Percentiles rank a stretch among this genome's conserved stretches.
These are phyloP conservation scores for Mandrillus leucophaeus DNA, from an alignment of 2,113 vertebrate genomes.

Conservation along the genomic window DNA sequence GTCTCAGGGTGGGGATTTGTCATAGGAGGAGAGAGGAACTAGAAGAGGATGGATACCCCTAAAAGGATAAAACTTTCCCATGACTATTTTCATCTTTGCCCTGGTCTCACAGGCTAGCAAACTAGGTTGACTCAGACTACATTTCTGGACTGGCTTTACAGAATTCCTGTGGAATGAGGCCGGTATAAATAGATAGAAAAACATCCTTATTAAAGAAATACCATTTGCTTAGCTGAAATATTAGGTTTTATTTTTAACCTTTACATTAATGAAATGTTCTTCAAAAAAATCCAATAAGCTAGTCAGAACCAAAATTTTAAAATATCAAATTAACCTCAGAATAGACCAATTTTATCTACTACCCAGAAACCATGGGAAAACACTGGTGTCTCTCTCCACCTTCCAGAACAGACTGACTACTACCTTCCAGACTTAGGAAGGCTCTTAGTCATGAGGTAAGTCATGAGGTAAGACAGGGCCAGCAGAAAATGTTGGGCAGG, in stretches of 20 bases:
- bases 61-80: neutral
- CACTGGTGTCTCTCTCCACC: neutral
- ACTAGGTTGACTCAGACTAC: slow-evolving; percentile 28
- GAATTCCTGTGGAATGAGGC: slow-evolving; percentile 39
- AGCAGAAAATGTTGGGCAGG: neutral
- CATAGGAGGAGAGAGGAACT: slow-evolving; percentile 4
- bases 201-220: slow-evolving; percentile 8
- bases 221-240: slow-evolving; percentile 49
- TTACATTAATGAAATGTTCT: slow-evolving; percentile 33
- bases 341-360: slow-evolving; percentile 12
- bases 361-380: neutral
- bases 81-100: neutral
- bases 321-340: slow-evolving; percentile 8
- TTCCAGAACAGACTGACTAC: neutral
- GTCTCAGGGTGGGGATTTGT: neutral
- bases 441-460: neutral
- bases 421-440: neutral
- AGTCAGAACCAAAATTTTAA: slow-evolving; percentile 35
- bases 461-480: neutral
- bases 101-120: neutral
- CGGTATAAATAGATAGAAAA: slow-evolving; percentile 24
- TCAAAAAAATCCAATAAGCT: neutral
- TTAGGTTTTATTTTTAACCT: neutral
- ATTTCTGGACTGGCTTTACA: slow-evolving; percentile 18
- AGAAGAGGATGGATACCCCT: neutral